phyloP scores from a whole-genome alignment of 2,888 invertebrate species.

The Slavum lentiscoides region DNA sequence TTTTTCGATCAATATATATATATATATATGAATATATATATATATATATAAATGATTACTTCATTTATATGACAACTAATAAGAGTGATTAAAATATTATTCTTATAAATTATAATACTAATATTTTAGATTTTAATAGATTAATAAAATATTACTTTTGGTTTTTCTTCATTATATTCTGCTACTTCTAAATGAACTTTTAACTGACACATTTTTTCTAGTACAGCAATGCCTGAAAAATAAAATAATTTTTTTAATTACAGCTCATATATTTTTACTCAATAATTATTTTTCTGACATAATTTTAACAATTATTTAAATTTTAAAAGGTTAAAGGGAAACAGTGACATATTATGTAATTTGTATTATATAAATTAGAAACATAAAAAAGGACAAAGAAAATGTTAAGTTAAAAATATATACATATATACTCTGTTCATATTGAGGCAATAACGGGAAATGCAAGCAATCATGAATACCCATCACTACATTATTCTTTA shows the following conservation, averaged over 20 bases:
- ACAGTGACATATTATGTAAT: too few relatives aligned
- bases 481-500: too few relatives aligned
- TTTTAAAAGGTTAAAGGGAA: too few relatives aligned
- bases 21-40: neutral
- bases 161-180: constrained; percentile 41
- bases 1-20: neutral
- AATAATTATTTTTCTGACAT: too few relatives aligned
- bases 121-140: constrained; percentile 6
- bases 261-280: too few relatives aligned
- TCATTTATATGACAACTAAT: neutral
- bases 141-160: constrained; percentile 41
- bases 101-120: neutral
- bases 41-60: neutral
- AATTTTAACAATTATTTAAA: too few relatives aligned
- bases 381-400: too few relatives aligned
- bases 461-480: too few relatives aligned
- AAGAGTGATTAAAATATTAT: neutral
- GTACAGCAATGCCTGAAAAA: constrained; percentile 62
- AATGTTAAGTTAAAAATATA: too few relatives aligned
- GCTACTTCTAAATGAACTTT: constrained; percentile 72
- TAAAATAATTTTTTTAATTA: neutral
- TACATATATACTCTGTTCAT: too few relatives aligned
- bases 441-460: too few relatives aligned
- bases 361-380: too few relatives aligned
- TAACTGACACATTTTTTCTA: constrained; percentile 70